Evolutionary conservation across 2,888 invertebrate species (phyloP).

Genomic region (Panopea generosa): DNA sequence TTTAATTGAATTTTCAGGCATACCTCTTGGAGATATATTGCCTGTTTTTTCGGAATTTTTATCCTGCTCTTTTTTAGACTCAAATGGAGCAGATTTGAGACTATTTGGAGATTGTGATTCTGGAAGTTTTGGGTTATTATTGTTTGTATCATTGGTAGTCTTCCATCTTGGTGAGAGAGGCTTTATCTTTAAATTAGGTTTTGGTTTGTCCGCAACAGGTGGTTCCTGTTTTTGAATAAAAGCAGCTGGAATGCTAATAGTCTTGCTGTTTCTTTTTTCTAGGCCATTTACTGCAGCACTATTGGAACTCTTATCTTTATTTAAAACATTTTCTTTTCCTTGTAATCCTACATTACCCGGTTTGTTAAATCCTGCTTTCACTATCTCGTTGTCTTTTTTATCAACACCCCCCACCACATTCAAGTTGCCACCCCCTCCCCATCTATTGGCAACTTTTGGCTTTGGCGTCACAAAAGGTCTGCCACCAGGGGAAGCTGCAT

Average conservation of each 20-base stretch:
- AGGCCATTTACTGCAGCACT: neutral
- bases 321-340: neutral
- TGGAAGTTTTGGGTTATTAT: conserved; percentile 28
- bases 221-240: conserved; percentile 15
- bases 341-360: neutral
- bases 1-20: conserved; percentile 13
- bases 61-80: too few relatives aligned
- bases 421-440: conserved; percentile 1
- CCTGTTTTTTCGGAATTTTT: too few relatives aligned
- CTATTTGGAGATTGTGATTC: neutral
- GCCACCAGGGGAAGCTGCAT: neutral
- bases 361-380: conserved; percentile 6
- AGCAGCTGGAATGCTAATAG: conserved; percentile 36
- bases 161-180: conserved; percentile 21
- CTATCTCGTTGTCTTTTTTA: conserved; percentile 2
- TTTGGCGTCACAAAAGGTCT: conserved; percentile 10
- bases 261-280: conserved; percentile 25
- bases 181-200: conserved; percentile 27
- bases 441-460: conserved; percentile 1
- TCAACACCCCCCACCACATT: neutral
- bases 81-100: too few relatives aligned
- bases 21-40: conserved; percentile 1
- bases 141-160: conserved; percentile 26
- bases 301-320: neutral
- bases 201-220: conserved; percentile 24